Evolutionary conservation across 2,113 vertebrate species (phyloP), one percentile per base, ranked within the genome.

Genomic region (Tenrec ecaudatus): DNA sequence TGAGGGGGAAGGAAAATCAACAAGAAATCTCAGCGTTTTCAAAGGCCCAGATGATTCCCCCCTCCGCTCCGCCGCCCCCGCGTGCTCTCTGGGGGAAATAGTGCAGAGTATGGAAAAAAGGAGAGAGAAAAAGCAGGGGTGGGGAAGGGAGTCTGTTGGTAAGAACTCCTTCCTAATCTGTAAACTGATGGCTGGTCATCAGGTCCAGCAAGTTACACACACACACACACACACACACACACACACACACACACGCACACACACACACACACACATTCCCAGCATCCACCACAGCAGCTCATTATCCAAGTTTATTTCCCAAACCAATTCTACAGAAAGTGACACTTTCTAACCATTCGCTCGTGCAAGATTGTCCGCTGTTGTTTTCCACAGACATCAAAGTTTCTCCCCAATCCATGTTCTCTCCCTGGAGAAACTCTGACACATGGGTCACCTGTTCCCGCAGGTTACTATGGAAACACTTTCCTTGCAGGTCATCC

Each of bases 401-500:
- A 98, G 97, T 91, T 38, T 71, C 95, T 95, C 96, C 82, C 94
- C 38, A 88, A 58, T 90, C 97, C 92, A 96, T 92, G 96, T 94
- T 90, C 90, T 95, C 97, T 98, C 96, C 96, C 94, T 95, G 95
- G 16, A 97, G 97, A 98, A 98, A 97, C 98, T 98, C 97, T 97
- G 97, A 98, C 98, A 98, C 98, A 98, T 97, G 98, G 97, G 98
- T 98, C 98, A 96, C 97, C 96, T 98, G 97, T 98, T 98, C 97
- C 96, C 96, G 91, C 97, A 95, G 96, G 98, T 98, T 98, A 97
- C 98, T 96, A 98, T 98, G 98, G 98, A 98, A 98, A 98, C 98
- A 82, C 95, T 97, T 98, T 98, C 97, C 98, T 98, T 98, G 96
- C 98, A 97, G 97, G 97, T 97, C 97, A 98, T 98, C 92, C 95